Evolutionary conservation across 2,797 vertebrate species (phyloP).

Genomic region (Pachyuromys duprasi): DNA sequence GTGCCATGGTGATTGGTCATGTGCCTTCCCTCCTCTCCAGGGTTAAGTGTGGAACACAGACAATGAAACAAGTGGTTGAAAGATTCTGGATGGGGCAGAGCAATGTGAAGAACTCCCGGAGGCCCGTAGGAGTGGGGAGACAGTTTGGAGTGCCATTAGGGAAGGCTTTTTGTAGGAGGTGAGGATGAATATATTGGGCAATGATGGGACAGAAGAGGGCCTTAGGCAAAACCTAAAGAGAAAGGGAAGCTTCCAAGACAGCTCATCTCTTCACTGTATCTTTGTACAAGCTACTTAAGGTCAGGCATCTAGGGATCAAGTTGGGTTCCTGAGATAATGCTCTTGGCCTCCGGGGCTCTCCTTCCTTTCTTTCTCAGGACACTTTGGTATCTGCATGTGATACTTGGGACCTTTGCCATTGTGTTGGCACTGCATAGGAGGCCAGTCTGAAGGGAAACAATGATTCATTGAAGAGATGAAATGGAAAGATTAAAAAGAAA

Average conservation of each 20-base stretch:
- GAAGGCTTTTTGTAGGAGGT: conserved; percentile 42
- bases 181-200: background rate
- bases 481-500: background rate
- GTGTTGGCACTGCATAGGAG: background rate
- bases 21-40: background rate
- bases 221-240: background rate
- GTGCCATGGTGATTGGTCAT: background rate
- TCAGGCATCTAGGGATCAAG: background rate
- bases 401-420: background rate
- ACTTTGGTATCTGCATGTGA: background rate
- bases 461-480: background rate
- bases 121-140: background rate
- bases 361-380: background rate
- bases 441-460: background rate
- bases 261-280: background rate
- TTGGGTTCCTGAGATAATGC: background rate
- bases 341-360: background rate
- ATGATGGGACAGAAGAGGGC: background rate
- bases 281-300: background rate
- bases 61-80: background rate
- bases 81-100: background rate
- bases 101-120: background rate
- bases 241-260: conserved; percentile 10
- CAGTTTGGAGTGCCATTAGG: background rate
- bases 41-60: background rate